phyloP scores from a whole-genome alignment of 2,797 vertebrate genomes.

The Sebastes steindachneri region DNA sequence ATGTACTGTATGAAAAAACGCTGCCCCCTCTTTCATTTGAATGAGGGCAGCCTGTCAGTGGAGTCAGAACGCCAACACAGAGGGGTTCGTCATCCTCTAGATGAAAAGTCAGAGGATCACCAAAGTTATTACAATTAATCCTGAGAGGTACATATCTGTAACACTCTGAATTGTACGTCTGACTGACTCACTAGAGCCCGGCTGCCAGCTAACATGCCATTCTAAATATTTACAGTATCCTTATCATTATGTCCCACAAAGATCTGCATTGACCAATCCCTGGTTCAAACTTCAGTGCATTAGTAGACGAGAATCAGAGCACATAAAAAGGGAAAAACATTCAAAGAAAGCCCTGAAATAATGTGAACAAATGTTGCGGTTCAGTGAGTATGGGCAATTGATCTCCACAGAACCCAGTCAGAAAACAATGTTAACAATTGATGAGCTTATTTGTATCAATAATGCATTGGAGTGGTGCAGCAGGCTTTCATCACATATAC shows the following conservation, averaged over 20 bases:
- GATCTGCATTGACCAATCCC: background rate
- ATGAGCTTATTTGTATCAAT: conserved; percentile 32
- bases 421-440: conserved; percentile 17
- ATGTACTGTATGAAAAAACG: no score
- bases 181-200: background rate
- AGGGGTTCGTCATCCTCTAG: no score
- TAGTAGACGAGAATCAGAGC: background rate
- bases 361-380: background rate
- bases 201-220: background rate
- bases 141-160: no score
- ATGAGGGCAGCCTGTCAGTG: no score
- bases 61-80: no score
- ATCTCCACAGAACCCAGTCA: background rate
- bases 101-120: background rate
- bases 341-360: background rate
- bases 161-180: background rate
- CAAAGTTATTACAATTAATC: background rate
- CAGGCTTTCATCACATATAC: background rate
- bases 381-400: background rate
- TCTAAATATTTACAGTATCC: background rate
- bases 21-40: no score
- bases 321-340: background rate
- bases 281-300: background rate
- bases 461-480: background rate
- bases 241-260: background rate